Conservation (phyloP, 92 coral and sea anemone species). For the Zoanthus sociatus region DNA sequence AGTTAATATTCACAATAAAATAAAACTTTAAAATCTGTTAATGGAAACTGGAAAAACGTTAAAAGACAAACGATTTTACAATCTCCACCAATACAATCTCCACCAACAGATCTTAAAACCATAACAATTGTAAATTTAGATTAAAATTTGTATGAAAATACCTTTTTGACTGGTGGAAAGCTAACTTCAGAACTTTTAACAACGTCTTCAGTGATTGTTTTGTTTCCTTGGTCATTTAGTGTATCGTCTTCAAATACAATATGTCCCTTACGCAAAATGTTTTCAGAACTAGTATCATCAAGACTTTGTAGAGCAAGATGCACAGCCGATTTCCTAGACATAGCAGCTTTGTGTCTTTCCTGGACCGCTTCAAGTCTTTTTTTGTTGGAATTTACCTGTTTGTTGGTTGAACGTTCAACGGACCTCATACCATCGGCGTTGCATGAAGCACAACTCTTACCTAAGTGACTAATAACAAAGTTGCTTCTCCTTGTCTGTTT, state of each 20-base stretch:
- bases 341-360: slow-evolving; percentile 58
- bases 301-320: slow-evolving; percentile 80
- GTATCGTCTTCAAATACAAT: slow-evolving; percentile 73
- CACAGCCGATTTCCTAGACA: slow-evolving; percentile 66
- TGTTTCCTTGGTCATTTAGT: slow-evolving; percentile 36
- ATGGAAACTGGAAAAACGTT: no score
- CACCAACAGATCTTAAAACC: no score
- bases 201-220: slow-evolving; percentile 14
- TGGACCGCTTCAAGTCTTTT: slow-evolving; percentile 82
- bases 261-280: slow-evolving; percentile 40
- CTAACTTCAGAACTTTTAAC: background rate
- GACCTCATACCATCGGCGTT: background rate
- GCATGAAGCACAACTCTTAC: background rate
- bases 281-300: slow-evolving; percentile 51
- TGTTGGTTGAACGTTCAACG: slow-evolving; percentile 3
- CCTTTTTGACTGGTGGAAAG: slow-evolving; percentile 11
- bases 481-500: background rate
- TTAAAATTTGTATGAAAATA: background rate
- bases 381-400: slow-evolving; percentile 76
- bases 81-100: no score
- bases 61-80: no score
- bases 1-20: no score
- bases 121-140: background rate
- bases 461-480: background rate
- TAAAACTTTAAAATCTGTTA: no score